A percentile compares a stretch with the other conserved stretches of the same genome.
phyloP scores from a whole-genome alignment of 2,113 vertebrate genomes.

The Nematolebias whitei region DNA sequence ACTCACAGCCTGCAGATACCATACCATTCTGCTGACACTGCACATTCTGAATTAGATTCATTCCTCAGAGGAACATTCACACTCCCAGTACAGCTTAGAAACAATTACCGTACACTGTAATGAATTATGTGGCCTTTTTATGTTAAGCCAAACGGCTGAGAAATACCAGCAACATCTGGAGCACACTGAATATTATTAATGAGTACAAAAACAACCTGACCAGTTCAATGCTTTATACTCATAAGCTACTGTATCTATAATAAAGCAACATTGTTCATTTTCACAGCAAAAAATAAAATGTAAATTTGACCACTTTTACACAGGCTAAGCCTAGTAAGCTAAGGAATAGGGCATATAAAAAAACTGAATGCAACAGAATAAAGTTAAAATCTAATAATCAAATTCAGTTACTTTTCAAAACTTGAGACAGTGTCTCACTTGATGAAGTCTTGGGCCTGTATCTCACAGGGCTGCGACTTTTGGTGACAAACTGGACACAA shows the following conservation, averaged over 20 bases:
- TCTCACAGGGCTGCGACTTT: too few relatives aligned
- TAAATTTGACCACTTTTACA: too few relatives aligned
- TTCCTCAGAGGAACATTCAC: conserved; percentile 1
- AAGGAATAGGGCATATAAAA: too few relatives aligned
- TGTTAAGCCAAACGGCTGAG: neutral
- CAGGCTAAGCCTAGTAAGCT: too few relatives aligned
- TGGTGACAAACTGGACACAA: too few relatives aligned
- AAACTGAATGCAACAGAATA: too few relatives aligned
- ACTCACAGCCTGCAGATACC: conserved; percentile 56
- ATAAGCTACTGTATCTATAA: neutral
- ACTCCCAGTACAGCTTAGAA: conserved; percentile 30
- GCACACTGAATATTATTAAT: conserved; percentile 15
- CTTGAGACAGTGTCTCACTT: too few relatives aligned
- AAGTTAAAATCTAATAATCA: too few relatives aligned
- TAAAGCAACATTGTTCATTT: neutral
- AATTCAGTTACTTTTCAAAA: too few relatives aligned
- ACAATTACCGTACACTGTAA: conserved; percentile 24
- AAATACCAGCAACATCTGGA: conserved; percentile 7
- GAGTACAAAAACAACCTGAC: conserved; percentile 13
- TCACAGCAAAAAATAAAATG: neutral
- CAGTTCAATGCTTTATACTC: conserved; percentile 17
- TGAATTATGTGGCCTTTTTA: conserved; percentile 14
- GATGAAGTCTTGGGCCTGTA: too few relatives aligned
- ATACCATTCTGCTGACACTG: conserved; percentile 53
- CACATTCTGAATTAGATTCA: conserved; percentile 23